Conservation (phyloP, 2,888 invertebrate genomes). For the Eudasyphora cyanicolor region DNA sequence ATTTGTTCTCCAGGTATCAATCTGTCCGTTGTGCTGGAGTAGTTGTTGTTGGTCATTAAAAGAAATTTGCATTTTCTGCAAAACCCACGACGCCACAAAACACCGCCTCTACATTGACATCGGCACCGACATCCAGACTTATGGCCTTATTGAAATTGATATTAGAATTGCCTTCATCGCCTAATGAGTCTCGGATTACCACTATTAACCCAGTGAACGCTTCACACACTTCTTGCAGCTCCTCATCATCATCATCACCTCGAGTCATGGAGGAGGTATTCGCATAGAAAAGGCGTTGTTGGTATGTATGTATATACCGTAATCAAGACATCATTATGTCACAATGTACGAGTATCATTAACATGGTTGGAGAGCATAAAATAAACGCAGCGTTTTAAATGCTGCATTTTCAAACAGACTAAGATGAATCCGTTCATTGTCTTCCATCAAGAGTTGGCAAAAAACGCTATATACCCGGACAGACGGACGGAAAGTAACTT, state of each 20-base stretch:
- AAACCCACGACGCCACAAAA: no score
- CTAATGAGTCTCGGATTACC: slow-evolving; percentile 42
- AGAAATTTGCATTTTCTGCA: slow-evolving; percentile 59
- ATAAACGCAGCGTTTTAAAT: slow-evolving; percentile 18
- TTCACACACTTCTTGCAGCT: background rate
- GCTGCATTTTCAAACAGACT: background rate
- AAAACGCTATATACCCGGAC: slow-evolving; percentile 15
- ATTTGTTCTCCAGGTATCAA: slow-evolving; percentile 30
- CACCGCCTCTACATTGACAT: background rate
- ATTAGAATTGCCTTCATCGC: slow-evolving; percentile 30
- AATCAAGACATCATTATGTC: slow-evolving; percentile 51
- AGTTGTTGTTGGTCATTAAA: slow-evolving; percentile 60
- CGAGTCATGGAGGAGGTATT: background rate
- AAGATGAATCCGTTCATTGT: slow-evolving; percentile 11
- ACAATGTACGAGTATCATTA: slow-evolving; percentile 64
- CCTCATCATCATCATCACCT: background rate
- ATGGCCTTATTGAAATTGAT: slow-evolving; percentile 20
- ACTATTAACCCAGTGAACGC: slow-evolving; percentile 64
- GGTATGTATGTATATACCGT: background rate
- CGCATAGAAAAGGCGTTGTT: slow-evolving; percentile 4
- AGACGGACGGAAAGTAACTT: background rate
- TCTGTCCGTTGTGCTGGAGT: no score
- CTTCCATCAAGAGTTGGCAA: background rate
- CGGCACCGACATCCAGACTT: background rate
- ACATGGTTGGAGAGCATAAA: slow-evolving; percentile 19